Percentiles rank a stretch among this genome's conserved stretches.
Evolutionary conservation across 2,888 invertebrate species (phyloP).

Genomic region (Lasioglossum malachurum): DNA sequence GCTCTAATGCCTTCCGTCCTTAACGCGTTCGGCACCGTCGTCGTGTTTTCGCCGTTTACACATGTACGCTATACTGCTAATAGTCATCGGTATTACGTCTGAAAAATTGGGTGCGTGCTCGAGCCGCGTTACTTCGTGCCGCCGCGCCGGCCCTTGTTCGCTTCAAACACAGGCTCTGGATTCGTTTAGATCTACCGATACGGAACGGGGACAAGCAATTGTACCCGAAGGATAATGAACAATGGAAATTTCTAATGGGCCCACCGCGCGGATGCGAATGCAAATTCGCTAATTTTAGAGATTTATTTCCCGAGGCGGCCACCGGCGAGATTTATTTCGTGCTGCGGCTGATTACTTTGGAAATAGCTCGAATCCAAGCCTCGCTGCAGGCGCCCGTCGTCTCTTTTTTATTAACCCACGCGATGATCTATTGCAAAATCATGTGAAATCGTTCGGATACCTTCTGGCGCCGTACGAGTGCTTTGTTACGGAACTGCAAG

Average conservation of each 20-base stretch:
- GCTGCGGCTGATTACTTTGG: background rate
- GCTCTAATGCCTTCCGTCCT: constrained; percentile 1
- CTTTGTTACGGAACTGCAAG: background rate
- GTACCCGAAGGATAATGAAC: background rate
- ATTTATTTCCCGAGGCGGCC: constrained; percentile 2
- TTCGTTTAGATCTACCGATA: constrained; percentile 20
- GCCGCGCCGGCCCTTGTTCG: background rate
- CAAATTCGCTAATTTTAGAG: background rate
- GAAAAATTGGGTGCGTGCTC: constrained; percentile 11
- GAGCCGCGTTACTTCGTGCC: background rate
- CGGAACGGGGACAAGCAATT: constrained; percentile 19
- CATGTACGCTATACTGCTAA: background rate
- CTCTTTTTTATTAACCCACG: background rate
- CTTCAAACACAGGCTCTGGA: background rate
- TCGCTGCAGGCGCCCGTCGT: background rate
- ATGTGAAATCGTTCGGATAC: background rate
- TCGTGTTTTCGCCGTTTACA: background rate
- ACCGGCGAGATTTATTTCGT: background rate
- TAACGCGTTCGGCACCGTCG: background rate
- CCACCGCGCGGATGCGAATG: background rate
- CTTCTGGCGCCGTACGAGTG: background rate
- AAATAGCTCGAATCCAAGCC: background rate
- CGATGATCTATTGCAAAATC: background rate
- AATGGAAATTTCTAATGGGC: background rate
- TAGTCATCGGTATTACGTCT: background rate